Conservation (phyloP, 2,888 invertebrate genomes). For the Xestia xanthographa region DNA sequence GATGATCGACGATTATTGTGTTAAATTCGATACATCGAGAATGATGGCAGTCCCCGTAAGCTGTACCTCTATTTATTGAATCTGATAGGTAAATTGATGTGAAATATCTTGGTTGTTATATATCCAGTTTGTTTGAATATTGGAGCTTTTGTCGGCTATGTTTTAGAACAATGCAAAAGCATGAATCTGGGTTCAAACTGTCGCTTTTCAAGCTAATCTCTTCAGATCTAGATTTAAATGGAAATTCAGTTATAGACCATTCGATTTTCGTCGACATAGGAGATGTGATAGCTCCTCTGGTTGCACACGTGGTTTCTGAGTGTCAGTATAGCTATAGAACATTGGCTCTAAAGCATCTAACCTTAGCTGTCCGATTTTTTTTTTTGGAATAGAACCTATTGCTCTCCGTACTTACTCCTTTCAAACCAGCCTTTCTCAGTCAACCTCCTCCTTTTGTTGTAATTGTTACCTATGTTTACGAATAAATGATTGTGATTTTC, state of each 20-base stretch:
- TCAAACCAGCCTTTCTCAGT: neutral
- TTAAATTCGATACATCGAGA: conserved; percentile 66
- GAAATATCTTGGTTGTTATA: conserved; percentile 49
- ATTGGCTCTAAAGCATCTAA: neutral
- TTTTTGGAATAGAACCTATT: neutral
- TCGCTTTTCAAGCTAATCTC: neutral
- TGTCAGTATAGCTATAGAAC: neutral
- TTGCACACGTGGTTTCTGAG: neutral
- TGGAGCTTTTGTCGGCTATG: neutral
- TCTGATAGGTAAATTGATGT: conserved; percentile 65
- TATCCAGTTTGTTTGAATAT: conserved; percentile 19
- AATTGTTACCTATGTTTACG: too few relatives aligned
- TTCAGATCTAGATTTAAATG: neutral
- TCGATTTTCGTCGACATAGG: neutral
- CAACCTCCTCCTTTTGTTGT: too few relatives aligned
- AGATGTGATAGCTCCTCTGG: neutral
- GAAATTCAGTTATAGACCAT: neutral
- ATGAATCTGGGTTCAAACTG: neutral
- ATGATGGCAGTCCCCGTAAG: conserved; percentile 58
- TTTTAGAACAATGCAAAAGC: conserved; percentile 1
- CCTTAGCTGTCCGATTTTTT: neutral
- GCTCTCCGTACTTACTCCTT: neutral
- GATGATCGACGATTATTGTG: conserved; percentile 73
- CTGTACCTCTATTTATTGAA: conserved; percentile 59
- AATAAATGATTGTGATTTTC: too few relatives aligned